Evolutionary conservation across 2,113 vertebrate genomes (phyloP).

Genomic region (Capreolus pygargus): DNA sequence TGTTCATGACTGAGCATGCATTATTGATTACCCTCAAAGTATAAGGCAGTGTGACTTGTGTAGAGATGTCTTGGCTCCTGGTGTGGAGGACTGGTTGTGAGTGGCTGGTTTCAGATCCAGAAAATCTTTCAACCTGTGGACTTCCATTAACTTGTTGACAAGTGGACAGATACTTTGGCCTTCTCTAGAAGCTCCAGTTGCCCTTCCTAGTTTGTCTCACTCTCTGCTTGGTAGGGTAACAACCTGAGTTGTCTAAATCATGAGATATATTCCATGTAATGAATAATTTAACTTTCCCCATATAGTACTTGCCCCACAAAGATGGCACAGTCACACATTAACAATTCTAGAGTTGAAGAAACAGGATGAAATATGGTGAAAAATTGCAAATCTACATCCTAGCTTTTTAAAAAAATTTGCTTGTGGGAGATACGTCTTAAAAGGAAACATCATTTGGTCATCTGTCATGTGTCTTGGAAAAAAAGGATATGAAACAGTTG

Average conservation of each 20-base stretch:
- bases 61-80: background rate
- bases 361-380: background rate
- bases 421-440: background rate
- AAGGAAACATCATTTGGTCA: background rate
- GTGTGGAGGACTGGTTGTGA: background rate
- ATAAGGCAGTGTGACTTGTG: background rate
- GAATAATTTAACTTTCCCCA: background rate
- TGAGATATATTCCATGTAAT: background rate
- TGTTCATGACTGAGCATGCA: background rate
- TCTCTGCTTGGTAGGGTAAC: background rate
- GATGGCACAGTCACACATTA: background rate
- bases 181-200: slow-evolving; percentile 11
- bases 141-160: background rate
- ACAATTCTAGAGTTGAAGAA: background rate
- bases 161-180: background rate
- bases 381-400: background rate
- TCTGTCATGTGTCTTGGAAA: background rate
- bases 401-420: background rate
- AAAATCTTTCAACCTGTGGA: background rate
- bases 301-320: background rate
- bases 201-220: background rate
- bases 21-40: background rate
- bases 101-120: background rate
- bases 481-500: background rate
- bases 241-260: background rate